phyloP scores from a whole-genome alignment of 2,113 vertebrate species.

The Ariopsis seemanni region DNA sequence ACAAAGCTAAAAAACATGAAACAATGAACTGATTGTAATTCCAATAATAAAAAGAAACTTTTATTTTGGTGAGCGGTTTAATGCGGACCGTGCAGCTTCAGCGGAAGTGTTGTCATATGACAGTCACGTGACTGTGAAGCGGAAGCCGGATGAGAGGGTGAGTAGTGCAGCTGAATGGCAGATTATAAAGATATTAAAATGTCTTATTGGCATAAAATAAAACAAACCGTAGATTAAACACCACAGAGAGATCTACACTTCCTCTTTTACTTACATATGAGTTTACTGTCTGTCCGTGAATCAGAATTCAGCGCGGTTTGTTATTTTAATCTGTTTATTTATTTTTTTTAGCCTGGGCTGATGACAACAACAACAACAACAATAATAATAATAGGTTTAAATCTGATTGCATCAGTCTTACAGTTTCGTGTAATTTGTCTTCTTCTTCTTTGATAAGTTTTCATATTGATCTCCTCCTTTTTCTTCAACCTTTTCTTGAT shows the following conservation, averaged over 20 bases:
- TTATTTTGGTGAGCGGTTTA: constrained; percentile 28
- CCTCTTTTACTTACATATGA: background rate
- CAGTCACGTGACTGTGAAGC: constrained; percentile 48
- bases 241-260: background rate
- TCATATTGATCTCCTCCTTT: background rate
- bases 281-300: background rate
- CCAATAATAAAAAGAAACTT: background rate
- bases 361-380: too few relatives aligned
- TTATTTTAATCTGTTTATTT: background rate
- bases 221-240: background rate
- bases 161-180: background rate
- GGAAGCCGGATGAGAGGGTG: constrained; percentile 28
- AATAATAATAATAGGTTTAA: background rate
- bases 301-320: background rate
- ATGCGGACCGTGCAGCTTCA: background rate
- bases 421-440: background rate
- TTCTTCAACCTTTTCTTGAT: background rate
- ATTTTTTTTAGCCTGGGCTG: too few relatives aligned
- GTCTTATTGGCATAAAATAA: background rate
- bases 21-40: background rate
- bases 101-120: constrained; percentile 29
- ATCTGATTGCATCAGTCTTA: background rate
- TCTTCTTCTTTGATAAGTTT: background rate
- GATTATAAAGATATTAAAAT: too few relatives aligned
- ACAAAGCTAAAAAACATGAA: background rate